Percentiles rank a stretch among this genome's conserved stretches.
phyloP scores from a whole-genome alignment of 2,888 invertebrate genomes.

The Sinohyriopsis cumingii region DNA sequence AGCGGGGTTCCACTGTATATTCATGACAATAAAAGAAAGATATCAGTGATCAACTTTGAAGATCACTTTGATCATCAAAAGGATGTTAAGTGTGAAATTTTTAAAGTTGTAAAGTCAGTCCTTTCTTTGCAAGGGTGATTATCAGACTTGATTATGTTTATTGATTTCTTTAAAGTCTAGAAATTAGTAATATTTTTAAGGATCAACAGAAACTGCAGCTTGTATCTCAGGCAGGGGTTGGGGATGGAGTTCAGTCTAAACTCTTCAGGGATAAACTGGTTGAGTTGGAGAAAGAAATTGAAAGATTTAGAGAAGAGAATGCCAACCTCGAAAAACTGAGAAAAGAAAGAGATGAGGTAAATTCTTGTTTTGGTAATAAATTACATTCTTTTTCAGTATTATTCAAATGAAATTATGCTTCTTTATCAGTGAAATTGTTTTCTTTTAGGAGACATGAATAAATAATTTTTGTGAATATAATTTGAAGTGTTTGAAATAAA shows the following conservation, averaged over 20 bases:
- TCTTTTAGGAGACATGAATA: not conserved
- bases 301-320: conserved; percentile 68
- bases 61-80: too few relatives aligned
- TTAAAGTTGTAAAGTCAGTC: too few relatives aligned
- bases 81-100: too few relatives aligned
- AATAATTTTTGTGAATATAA: not conserved
- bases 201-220: conserved; percentile 46
- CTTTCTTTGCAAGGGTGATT: too few relatives aligned
- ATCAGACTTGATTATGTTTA: not conserved
- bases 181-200: conserved; percentile 17
- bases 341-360: conserved; percentile 68
- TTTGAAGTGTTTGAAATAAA: too few relatives aligned
- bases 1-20: too few relatives aligned
- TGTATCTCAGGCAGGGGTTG: conserved; percentile 32
- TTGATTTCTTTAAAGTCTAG: not conserved
- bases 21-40: too few relatives aligned
- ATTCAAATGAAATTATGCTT: not conserved
- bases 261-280: conserved; percentile 66
- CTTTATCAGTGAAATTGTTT: not conserved
- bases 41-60: too few relatives aligned
- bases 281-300: conserved; percentile 70
- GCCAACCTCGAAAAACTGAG: conserved; percentile 61
- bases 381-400: not conserved
- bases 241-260: conserved; percentile 65
- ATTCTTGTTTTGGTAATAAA: conserved; percentile 2